phyloP scores from a whole-genome alignment of 2,113 vertebrate genomes.

The Chamaetylas fuelleborni region DNA sequence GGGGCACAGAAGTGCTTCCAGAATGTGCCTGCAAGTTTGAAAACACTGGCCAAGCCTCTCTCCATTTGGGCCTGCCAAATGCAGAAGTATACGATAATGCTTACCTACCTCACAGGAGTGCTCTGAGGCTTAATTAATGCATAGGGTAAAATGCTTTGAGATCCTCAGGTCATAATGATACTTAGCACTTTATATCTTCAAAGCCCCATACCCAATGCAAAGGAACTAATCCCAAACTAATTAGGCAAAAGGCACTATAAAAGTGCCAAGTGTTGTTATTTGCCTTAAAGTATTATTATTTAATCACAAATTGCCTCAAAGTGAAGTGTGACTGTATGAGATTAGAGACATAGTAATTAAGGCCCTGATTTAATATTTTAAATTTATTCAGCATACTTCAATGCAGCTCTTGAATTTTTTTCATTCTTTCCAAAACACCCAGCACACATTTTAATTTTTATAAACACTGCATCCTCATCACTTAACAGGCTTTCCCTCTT shows the following conservation, averaged over 20 bases:
- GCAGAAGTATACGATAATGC: background rate
- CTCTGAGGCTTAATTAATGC: conserved; percentile 60
- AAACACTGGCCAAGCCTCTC: background rate
- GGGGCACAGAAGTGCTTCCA: background rate
- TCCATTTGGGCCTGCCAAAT: background rate
- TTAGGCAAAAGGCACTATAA: conserved; percentile 70
- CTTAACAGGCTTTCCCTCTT: conserved; percentile 57
- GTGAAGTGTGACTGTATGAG: conserved; percentile 59
- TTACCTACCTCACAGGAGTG: conserved; percentile 35
- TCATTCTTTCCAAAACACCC: conserved; percentile 53
- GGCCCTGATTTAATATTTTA: conserved; percentile 68
- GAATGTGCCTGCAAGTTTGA: background rate
- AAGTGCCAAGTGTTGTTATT: conserved; percentile 64
- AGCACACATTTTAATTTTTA: conserved; percentile 58
- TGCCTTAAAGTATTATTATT: conserved; percentile 71
- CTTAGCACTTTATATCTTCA: conserved; percentile 70
- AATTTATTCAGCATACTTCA: conserved; percentile 68
- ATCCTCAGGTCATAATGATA: conserved; percentile 64
- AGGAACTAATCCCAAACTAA: conserved; percentile 70
- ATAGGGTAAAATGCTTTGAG: conserved; percentile 42
- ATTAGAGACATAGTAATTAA: conserved; percentile 63
- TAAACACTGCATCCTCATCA: conserved; percentile 48
- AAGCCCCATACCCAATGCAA: conserved; percentile 62
- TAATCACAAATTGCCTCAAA: conserved; percentile 66
- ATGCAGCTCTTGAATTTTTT: conserved; percentile 51